These are phyloP conservation scores for Empis livida DNA, from an alignment of 2,888 invertebrate genomes.

Conservation along the genomic window DNA sequence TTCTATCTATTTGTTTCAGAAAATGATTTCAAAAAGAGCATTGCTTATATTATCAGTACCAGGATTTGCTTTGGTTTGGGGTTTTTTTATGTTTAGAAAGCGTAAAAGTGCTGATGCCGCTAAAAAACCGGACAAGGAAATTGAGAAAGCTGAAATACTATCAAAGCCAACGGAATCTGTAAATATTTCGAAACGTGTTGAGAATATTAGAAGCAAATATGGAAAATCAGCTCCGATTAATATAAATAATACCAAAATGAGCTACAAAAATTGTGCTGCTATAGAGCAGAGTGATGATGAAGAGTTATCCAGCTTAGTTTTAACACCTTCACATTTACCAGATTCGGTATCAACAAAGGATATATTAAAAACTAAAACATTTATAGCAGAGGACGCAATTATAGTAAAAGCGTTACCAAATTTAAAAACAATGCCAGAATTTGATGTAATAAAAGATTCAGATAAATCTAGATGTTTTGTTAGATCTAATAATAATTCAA, in stretches of 20 bases:
- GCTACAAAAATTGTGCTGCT: slow-evolving; percentile 27
- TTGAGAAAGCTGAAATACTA: too few species aligned
- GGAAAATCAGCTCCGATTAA: slow-evolving; percentile 56
- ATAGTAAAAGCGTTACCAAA: slow-evolving; percentile 30
- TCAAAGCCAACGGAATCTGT: too few species aligned
- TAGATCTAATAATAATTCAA: slow-evolving; percentile 7
- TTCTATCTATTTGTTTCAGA: too few species aligned
- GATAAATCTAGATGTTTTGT: too few species aligned
- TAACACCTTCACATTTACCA: slow-evolving; percentile 30
- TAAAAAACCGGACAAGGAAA: too few species aligned
- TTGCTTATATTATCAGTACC: not conserved
- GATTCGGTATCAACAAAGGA: slow-evolving; percentile 25
- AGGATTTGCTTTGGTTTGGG: not conserved
- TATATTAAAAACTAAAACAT: slow-evolving; percentile 23
- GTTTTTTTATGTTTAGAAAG: not conserved
- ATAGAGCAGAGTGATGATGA: slow-evolving; percentile 16
- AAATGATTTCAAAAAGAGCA: too few species aligned
- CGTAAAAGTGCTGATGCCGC: not conserved
- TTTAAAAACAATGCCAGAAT: slow-evolving; percentile 33
- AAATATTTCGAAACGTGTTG: too few species aligned
- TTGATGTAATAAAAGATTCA: too few species aligned
- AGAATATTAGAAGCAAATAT: not conserved
- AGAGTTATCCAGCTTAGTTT: slow-evolving; percentile 20
- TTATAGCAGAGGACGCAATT: slow-evolving; percentile 25
- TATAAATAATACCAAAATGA: slow-evolving; percentile 38